Percentiles rank a stretch among this genome's conserved stretches.
These are phyloP conservation scores for Pica pica DNA, from an alignment of 2,113 vertebrate species.

Conservation along the genomic window DNA sequence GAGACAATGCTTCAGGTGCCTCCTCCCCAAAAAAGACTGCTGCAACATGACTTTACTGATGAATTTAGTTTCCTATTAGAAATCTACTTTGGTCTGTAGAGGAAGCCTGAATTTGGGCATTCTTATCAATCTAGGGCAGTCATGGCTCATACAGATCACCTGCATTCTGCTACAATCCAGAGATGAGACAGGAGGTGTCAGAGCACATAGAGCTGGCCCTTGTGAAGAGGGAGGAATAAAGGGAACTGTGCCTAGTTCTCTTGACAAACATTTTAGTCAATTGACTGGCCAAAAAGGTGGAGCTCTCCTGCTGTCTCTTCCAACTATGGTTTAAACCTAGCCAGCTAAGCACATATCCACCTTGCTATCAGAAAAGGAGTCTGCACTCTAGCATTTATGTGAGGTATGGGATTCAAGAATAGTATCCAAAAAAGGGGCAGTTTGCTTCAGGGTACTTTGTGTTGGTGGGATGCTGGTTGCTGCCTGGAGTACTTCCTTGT, in stretches of 20 bases:
- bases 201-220: not conserved
- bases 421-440: not conserved
- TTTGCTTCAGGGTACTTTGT: not conserved
- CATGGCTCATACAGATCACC: not conserved
- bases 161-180: not conserved
- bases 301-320: not conserved
- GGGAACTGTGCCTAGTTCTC: not conserved
- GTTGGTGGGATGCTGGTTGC: not conserved
- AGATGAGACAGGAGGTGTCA: not conserved
- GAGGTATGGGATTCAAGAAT: not conserved
- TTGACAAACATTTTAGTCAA: not conserved
- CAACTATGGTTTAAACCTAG: not conserved
- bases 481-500: not conserved
- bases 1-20: not conserved
- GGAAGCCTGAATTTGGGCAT: not conserved
- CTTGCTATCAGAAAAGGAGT: not conserved
- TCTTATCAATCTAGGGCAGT: not conserved
- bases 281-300: not conserved
- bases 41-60: not conserved
- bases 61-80: not conserved
- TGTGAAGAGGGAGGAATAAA: not conserved
- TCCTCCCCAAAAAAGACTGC: not conserved
- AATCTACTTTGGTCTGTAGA: not conserved
- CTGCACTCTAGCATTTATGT: not conserved
- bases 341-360: not conserved